Conservation (phyloP, 2,888 invertebrate species). For the Mythimna ferrago region DNA sequence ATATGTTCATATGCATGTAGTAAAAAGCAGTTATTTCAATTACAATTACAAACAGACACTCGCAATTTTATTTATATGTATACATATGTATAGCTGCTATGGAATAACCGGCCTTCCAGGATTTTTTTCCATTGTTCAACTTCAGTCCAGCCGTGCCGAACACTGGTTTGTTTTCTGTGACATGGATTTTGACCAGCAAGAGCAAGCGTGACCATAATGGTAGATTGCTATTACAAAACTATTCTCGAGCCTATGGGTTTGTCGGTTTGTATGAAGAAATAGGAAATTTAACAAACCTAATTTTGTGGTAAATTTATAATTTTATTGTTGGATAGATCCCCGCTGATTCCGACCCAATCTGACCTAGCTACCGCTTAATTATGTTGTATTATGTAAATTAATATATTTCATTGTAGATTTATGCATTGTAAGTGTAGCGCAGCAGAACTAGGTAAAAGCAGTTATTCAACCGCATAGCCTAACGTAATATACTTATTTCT, state of each 20-base stretch:
- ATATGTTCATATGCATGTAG: no score
- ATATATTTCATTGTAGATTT: slow-evolving; percentile 22
- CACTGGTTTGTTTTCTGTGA: background rate
- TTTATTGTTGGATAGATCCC: background rate
- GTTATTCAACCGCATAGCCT: slow-evolving; percentile 5
- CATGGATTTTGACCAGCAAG: background rate
- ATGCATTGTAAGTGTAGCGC: slow-evolving; percentile 2
- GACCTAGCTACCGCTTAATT: slow-evolving; percentile 12
- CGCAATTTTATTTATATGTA: no score
- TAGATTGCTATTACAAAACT: slow-evolving; percentile 40
- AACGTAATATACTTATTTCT: slow-evolving; percentile 6
- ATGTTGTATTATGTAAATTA: slow-evolving; percentile 25
- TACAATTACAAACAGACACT: no score
- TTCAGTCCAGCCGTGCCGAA: no score
- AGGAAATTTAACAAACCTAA: slow-evolving; percentile 31
- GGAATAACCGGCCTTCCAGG: no score
- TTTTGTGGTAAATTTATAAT: slow-evolving; percentile 31
- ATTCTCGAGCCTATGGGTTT: background rate
- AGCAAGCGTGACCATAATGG: slow-evolving; percentile 10
- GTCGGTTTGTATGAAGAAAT: slow-evolving; percentile 27
- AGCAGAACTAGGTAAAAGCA: background rate
- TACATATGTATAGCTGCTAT: no score
- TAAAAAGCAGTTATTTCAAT: no score
- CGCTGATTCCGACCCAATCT: background rate
- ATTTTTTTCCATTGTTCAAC: no score